Evolutionary conservation across 2,888 invertebrate genomes (phyloP).

Genomic region (Stegophylla sp.): DNA sequence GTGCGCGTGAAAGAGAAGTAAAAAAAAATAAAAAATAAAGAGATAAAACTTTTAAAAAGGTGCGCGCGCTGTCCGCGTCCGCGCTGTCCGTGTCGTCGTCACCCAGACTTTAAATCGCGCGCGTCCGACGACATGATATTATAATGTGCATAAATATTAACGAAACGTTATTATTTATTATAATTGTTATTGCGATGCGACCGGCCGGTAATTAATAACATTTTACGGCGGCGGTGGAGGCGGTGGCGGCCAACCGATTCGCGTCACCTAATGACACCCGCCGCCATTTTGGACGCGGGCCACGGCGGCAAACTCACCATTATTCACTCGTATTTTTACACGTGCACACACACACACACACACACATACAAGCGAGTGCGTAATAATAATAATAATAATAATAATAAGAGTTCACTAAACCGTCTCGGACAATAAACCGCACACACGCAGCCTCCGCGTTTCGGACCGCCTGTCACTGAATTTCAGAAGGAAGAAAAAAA

Average conservation of each 20-base stretch:
- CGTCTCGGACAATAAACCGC: conserved; percentile 42
- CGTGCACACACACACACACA: background rate
- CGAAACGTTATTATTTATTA: conserved; percentile 5
- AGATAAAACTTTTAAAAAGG: conserved; percentile 15
- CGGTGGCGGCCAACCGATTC: conserved; percentile 26
- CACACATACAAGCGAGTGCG: background rate
- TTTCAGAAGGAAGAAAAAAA: background rate
- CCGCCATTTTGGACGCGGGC: conserved; percentile 45
- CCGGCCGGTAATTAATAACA: conserved; percentile 36
- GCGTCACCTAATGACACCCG: conserved; percentile 52
- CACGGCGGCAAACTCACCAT: conserved; percentile 12
- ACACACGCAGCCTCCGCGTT: background rate
- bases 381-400: conserved; percentile 9
- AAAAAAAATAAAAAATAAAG: conserved; percentile 13
- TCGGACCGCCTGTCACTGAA: background rate
- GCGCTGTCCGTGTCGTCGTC: no score
- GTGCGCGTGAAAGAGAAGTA: background rate
- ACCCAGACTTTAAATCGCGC: background rate
- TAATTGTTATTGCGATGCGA: background rate
- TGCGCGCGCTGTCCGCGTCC: no score
- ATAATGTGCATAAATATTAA: no score
- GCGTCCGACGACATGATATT: background rate
- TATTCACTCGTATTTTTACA: conserved; percentile 24
- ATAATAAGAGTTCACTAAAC: conserved; percentile 54
- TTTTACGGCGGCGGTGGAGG: conserved; percentile 26